Percentiles rank a stretch among this genome's conserved stretches.
Evolutionary conservation across 2,113 vertebrate genomes (phyloP).

Genomic region (Stercorarius parasiticus): DNA sequence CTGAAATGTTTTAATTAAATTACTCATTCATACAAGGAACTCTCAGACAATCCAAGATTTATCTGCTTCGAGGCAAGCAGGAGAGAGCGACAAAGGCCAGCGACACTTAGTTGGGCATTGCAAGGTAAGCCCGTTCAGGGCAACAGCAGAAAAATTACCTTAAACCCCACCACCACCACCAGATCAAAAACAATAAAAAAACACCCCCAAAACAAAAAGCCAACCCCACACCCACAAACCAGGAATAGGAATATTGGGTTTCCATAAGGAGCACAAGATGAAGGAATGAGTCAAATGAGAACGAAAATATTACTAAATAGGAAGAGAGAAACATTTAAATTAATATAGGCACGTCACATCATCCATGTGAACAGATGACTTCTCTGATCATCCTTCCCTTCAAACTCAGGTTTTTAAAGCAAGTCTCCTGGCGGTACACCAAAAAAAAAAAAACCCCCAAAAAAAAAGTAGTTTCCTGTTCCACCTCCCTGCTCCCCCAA

Average conservation of each 20-base stretch:
- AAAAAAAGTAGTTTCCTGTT: neutral
- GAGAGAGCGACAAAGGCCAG: neutral
- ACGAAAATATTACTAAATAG: neutral
- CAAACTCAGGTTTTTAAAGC: accelerated
- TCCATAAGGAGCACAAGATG: neutral
- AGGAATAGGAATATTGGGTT: neutral
- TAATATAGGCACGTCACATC: neutral
- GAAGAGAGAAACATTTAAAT: neutral
- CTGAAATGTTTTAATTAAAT: constrained; percentile 37
- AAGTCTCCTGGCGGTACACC: neutral
- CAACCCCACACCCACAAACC: neutral
- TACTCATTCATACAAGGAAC: constrained; percentile 14
- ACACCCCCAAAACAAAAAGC: too few relatives aligned
- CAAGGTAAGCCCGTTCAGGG: neutral
- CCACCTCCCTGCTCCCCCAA: too few relatives aligned
- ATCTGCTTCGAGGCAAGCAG: neutral
- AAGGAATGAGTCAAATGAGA: neutral
- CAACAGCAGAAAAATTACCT: neutral
- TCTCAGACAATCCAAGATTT: neutral
- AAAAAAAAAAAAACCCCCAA: too few relatives aligned
- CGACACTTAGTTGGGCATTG: accelerated
- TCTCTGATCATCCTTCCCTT: neutral
- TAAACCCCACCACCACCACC: too few relatives aligned
- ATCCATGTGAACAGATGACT: neutral
- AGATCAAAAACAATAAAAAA: neutral